These are phyloP conservation scores for Silurus aristotelis DNA, from an alignment of 2,797 vertebrate genomes.

Conservation along the genomic window DNA sequence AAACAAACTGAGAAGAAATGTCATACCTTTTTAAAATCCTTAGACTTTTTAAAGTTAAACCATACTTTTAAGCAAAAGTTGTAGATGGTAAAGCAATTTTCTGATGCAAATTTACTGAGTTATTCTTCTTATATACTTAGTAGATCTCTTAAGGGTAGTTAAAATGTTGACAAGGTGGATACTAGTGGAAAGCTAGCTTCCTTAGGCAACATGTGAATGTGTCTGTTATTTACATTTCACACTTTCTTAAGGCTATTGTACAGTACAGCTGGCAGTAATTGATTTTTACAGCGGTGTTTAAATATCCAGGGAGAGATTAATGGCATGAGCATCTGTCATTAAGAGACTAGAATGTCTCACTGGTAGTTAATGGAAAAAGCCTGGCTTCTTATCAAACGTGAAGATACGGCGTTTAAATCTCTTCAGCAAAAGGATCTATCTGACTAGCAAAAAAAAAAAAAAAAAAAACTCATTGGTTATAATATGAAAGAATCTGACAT, in stretches of 20 bases:
- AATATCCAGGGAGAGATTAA: conserved; percentile 14
- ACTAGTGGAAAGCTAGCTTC: neutral
- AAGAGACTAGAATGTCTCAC: conserved; percentile 15
- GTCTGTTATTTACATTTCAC: neutral
- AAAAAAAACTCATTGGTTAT: neutral
- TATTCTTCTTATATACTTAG: neutral
- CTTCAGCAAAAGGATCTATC: conserved; percentile 1
- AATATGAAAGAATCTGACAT: conserved; percentile 25
- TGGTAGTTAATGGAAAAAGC: conserved; percentile 32
- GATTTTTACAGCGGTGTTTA: conserved; percentile 1
- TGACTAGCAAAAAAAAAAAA: neutral
- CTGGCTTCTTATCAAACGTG: conserved; percentile 20
- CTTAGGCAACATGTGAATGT: neutral
- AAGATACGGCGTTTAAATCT: conserved; percentile 9
- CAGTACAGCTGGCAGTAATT: neutral
- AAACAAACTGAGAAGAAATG: neutral
- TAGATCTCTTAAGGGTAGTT: neutral
- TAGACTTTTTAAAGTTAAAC: neutral
- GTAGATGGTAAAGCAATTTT: neutral
- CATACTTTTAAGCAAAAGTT: neutral
- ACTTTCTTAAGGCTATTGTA: neutral
- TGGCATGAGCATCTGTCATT: neutral
- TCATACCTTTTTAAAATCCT: neutral
- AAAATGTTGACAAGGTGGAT: neutral
- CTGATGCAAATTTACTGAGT: neutral